A percentile compares a stretch with the other conserved stretches of the same genome.
Conservation (phyloP, 2,797 vertebrate genomes). For the Salmo trutta region DNA sequence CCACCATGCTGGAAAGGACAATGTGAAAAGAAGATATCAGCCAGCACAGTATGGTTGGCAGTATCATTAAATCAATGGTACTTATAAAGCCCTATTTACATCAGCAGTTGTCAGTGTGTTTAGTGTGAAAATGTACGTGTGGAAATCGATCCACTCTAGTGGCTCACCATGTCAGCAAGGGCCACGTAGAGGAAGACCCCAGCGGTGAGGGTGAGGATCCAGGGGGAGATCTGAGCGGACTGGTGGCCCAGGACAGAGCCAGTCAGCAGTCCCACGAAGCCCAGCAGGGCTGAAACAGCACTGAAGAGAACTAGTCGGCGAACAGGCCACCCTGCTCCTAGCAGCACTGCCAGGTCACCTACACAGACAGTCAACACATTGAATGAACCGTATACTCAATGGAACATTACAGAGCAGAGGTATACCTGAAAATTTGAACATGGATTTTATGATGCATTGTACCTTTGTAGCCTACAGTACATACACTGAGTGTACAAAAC, state of each 20-base stretch:
- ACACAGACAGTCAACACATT: slow-evolving; percentile 6
- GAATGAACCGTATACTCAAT: not conserved
- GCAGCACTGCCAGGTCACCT: slow-evolving; percentile 82
- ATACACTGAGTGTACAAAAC: no score
- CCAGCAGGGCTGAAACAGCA: slow-evolving; percentile 74
- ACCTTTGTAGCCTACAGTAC: not conserved
- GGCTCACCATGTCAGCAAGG: slow-evolving; percentile 79
- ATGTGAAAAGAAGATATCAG: not conserved
- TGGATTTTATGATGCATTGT: not conserved
- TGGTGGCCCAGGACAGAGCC: slow-evolving; percentile 72
- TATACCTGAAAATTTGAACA: not conserved
- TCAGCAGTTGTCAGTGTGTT: not conserved
- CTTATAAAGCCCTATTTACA: no score
- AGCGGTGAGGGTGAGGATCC: slow-evolving; percentile 80
- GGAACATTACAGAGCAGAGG: not conserved
- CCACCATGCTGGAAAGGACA: not conserved
- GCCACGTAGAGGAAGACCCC: slow-evolving; percentile 85
- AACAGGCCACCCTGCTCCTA: slow-evolving; percentile 71
- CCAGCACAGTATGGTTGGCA: not conserved
- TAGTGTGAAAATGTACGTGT: not conserved
- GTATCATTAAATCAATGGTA: not conserved
- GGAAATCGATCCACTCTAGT: not conserved
- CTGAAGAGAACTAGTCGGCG: slow-evolving; percentile 72
- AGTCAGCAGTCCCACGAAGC: slow-evolving; percentile 64
- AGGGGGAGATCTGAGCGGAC: slow-evolving; percentile 73